Base-by-base conservation (phyloP, 2,113 vertebrate genomes). In the Lathamus discolor region DNA sequence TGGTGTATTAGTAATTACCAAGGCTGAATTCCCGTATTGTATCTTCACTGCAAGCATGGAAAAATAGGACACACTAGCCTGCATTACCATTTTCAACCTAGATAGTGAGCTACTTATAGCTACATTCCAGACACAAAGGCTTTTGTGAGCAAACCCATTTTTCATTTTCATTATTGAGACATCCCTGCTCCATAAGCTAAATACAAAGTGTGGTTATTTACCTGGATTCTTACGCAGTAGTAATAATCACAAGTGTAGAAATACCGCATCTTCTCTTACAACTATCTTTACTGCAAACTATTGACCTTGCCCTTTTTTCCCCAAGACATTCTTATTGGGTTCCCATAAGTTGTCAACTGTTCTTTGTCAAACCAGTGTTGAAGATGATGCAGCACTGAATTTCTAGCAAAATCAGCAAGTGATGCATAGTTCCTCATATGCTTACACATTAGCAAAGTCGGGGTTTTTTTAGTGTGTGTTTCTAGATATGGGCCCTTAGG, bases 21-120 rank as follows among this genome's bases (percentile, higher is more conserved):
- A 98, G 92, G 96, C 98, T 99, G 98, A 99, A 99, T 99, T 99
- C 98, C 98, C 98, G 97, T 98, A 99, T 99, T 99, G 99, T 99
- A 97, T 98, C 97, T 98, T 97, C 97, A 97, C 97, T 98, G 96
- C 96, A 97, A 98, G 98, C 96, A 87, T 97, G 93, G 96, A 98
- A 98, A 98, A 98, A 98, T 98, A 98, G 98, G 97, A 97, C 97
- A 97, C 94, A 93, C 90, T 95, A 94, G 87, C 64, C 93, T 97
- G 93, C 96, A 96, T 96, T 97, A 85, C 97, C 97, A 83, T 97
- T 98, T 98, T 94, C 97, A 98, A 96, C 97, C 97, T 97, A 98
- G 97, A 98, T 98, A 98, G 97, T 91, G 94, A 98, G 85, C 95
- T 94, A 96, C 96, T 98, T 95, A 97, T 96, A 98, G 92, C 94